A percentile compares a stretch with the other conserved stretches of the same genome.
phyloP scores from a whole-genome alignment of 2,888 invertebrate genomes.

The Piscicola geometra region DNA sequence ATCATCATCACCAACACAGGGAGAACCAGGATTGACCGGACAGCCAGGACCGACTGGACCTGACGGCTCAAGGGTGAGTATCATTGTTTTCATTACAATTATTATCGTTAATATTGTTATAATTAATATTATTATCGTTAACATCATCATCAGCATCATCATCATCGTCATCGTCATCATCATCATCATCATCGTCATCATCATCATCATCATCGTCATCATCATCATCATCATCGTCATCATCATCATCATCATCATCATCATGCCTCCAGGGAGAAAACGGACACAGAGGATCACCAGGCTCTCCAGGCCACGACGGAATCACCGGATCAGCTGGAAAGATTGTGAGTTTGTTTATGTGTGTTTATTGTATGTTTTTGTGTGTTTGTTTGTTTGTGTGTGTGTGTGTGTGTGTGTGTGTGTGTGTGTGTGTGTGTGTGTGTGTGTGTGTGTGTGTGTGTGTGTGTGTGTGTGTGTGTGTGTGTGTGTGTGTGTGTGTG shows the following conservation, averaged over 20 bases:
- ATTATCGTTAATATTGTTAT: not conserved
- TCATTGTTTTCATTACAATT: slow-evolving; percentile 11
- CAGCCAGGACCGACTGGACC: slow-evolving; percentile 26
- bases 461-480: no score
- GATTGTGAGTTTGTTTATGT: slow-evolving; percentile 22
- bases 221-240: slow-evolving; percentile 28
- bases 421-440: no score
- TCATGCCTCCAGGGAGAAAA: slow-evolving; percentile 30
- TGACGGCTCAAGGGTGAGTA: slow-evolving; percentile 27
- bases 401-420: no score
- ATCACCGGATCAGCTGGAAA: slow-evolving; percentile 23
- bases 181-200: not conserved
- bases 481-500: no score
- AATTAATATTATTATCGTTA: not conserved
- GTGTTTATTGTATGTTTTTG: not conserved
- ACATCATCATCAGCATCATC: not conserved
- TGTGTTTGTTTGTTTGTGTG: not conserved
- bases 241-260: slow-evolving; percentile 3
- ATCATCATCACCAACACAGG: slow-evolving; percentile 5
- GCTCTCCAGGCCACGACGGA: slow-evolving; percentile 34
- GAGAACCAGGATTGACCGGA: slow-evolving; percentile 21
- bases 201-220: not conserved
- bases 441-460: no score
- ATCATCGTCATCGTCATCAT: not conserved
- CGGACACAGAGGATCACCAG: slow-evolving; percentile 30